Percentiles rank a stretch among this genome's conserved stretches.
phyloP scores from a whole-genome alignment of 1,140 invertebrate species.

The Plutomurus gul region DNA sequence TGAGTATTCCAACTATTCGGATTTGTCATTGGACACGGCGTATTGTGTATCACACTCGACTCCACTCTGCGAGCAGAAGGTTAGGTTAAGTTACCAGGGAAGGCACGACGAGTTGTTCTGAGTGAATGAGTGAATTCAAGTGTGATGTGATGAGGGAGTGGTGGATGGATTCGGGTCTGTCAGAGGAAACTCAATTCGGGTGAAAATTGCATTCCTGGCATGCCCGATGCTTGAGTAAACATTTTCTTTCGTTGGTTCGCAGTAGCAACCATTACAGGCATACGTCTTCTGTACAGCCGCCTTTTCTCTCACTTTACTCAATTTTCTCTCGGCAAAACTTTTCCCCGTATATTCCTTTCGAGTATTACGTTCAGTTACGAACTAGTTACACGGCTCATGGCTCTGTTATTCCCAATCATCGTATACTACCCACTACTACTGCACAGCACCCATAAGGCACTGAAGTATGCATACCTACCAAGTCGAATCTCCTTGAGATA shows the following conservation, averaged over 20 bases:
- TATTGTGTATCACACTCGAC: neutral
- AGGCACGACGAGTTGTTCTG: neutral
- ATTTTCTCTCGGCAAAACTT: neutral
- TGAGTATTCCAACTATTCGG: slow-evolving; percentile 44
- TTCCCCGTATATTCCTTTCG: neutral
- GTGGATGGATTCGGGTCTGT: slow-evolving; percentile 46
- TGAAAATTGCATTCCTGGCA: slow-evolving; percentile 52
- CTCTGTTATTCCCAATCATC: slow-evolving; percentile 23
- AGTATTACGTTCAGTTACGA: neutral
- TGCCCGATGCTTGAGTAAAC: slow-evolving; percentile 48
- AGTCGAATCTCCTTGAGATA: slow-evolving; percentile 16
- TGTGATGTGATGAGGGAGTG: slow-evolving; percentile 29
- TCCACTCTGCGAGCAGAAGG: neutral
- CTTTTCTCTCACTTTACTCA: neutral
- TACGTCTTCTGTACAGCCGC: neutral
- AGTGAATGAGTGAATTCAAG: slow-evolving; percentile 32
- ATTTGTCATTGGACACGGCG: slow-evolving; percentile 43
- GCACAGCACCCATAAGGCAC: too few species aligned
- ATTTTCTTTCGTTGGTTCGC: slow-evolving; percentile 37
- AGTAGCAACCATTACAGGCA: neutral
- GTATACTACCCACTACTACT: too few species aligned
- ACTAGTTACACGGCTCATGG: slow-evolving; percentile 26
- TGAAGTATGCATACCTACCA: too few species aligned
- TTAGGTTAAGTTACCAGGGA: slow-evolving; percentile 17
- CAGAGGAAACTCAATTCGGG: slow-evolving; percentile 50